Percentiles rank a stretch among this genome's conserved stretches.
Evolutionary conservation across 2,113 vertebrate species (phyloP).

Genomic region (Tylochromis polylepis): DNA sequence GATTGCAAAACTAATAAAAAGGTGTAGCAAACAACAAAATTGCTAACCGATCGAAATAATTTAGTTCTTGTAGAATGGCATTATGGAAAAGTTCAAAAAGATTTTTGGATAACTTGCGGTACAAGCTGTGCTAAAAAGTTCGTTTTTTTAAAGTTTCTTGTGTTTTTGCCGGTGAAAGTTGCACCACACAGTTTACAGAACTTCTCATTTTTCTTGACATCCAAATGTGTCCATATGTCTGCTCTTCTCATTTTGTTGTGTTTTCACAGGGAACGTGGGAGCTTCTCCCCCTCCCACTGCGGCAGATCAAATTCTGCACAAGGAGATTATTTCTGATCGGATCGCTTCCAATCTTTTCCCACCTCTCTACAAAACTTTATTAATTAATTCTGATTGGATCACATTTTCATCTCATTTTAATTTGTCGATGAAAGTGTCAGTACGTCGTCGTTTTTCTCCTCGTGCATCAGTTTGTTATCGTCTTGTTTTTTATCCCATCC

Average conservation of each 20-base stretch:
- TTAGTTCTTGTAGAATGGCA: too few species aligned
- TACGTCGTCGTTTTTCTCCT: background rate
- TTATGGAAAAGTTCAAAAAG: too few species aligned
- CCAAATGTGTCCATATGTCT: background rate
- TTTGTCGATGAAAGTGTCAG: background rate
- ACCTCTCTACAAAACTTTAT: background rate
- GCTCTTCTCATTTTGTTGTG: background rate
- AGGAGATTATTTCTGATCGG: background rate
- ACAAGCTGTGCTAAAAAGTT: too few species aligned
- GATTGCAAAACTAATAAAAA: too few species aligned
- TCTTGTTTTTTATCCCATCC: background rate
- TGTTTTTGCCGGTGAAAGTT: background rate
- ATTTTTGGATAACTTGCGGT: too few species aligned
- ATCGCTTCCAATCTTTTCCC: background rate
- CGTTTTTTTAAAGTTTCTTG: background rate
- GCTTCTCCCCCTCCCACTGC: background rate
- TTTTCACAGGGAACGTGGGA: background rate
- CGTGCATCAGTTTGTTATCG: background rate
- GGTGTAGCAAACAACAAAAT: too few species aligned
- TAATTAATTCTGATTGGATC: background rate
- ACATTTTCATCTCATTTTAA: background rate
- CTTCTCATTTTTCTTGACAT: background rate
- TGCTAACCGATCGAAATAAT: too few species aligned
- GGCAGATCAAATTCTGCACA: background rate
- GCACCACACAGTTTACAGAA: background rate